Base-by-base conservation (phyloP, 2,113 vertebrate species). In the Perca fluviatilis region DNA sequence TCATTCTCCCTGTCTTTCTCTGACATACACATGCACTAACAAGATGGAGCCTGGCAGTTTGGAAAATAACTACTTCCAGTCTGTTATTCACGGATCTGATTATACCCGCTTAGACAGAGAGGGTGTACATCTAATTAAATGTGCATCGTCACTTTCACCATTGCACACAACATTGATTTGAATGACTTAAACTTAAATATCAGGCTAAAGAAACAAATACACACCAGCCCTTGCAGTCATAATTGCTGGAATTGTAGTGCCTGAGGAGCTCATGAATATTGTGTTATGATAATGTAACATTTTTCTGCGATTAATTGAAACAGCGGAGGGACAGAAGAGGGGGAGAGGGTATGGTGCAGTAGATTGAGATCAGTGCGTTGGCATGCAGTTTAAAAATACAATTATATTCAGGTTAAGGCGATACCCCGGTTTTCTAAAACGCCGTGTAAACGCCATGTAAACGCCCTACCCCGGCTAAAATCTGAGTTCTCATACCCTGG, bases 1-100 rank as follows among this genome's bases (percentile, higher is more conserved):
- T 13, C 5, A 10, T 50, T 18, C 49, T 21, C 5, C 6, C 8
- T 18, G 16, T 64, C 23, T 53, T 47, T 58, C 23, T 53, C 19
- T 50, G 6, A 51, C 23, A 53, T 6, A 68, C n/a, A 79, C 12
- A 12, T 21, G 27, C 60, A 47, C 8, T 21, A 14, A 57, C 27
- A 50, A 57, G 27, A 77, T 51, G 30, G 33, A 73, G 27, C 19
- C 23, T 72, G 57, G 40, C 77, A 25, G 6, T 3, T 15, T 19
- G 15, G 25, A 87, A 54, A 69, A 61, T 23, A 57, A 58, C 51
- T 70, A 53, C 62, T 74, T 62, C 60, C 46, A 64, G 36, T 51
- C 51, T 74, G 46, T 19, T 33, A 18, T 69, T 19, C 50, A 54
- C 10, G 2, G 49, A 47, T 78, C 19, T 65, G 43, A 56, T 82